Evolutionary conservation across 2,888 invertebrate species (phyloP).

Genomic region (Bellardia pandia): DNA sequence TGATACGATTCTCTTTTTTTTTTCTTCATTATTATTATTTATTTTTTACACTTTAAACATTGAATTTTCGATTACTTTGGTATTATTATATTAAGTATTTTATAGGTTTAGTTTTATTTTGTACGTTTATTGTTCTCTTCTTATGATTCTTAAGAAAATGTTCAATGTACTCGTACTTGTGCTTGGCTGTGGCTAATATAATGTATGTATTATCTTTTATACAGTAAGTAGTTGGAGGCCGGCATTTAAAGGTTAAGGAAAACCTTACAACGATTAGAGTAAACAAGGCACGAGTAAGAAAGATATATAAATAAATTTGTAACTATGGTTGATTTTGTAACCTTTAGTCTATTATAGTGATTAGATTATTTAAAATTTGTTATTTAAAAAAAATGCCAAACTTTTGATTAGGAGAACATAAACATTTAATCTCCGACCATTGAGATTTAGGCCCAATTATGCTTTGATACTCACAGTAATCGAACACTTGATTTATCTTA

Average conservation of each 20-base stretch:
- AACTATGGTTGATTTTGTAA: background rate
- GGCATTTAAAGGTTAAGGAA: background rate
- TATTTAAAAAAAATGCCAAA: too few species aligned
- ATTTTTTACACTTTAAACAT: slow-evolving; percentile 30
- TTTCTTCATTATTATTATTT: background rate
- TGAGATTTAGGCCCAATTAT: too few species aligned
- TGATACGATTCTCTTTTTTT: slow-evolving; percentile 55
- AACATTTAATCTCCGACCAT: too few species aligned
- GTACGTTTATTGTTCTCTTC: background rate
- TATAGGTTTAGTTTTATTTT: background rate
- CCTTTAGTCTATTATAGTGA: background rate
- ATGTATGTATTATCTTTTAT: slow-evolving; percentile 20
- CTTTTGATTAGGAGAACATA: too few species aligned
- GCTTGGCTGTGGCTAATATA: background rate
- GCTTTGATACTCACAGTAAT: too few species aligned
- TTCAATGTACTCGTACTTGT: slow-evolving; percentile 23
- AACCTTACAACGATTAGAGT: background rate
- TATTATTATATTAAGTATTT: slow-evolving; percentile 26
- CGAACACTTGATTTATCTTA: too few species aligned
- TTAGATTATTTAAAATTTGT: too few species aligned
- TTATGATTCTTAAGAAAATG: slow-evolving; percentile 29
- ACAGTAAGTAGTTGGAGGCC: slow-evolving; percentile 28
- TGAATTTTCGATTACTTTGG: slow-evolving; percentile 1
- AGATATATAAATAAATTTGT: background rate
- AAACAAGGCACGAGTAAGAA: background rate